Base-by-base conservation (phyloP, 30 jellyfish, hydroid and myxozoan species). In the Pelagia noctiluca region DNA sequence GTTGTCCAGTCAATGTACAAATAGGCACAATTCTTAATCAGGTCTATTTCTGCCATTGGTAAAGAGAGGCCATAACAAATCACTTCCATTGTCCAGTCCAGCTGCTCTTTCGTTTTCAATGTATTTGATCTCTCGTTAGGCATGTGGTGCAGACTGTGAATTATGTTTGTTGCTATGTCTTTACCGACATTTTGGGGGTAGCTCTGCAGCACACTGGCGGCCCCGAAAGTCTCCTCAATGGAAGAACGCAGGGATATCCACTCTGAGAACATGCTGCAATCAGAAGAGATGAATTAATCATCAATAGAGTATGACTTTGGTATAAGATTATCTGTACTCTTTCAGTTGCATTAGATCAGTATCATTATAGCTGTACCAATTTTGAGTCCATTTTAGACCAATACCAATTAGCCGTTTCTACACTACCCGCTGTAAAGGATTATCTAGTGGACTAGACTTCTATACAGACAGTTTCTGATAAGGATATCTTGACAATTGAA, bases 81-180 rank as follows among this genome's bases (percentile, higher is more conserved):
- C n/a, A 94, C 99, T 54, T 94, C 99, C 99, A 94, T 94, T 32
- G 99, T 94, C 99, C 99, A 94, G 31, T 94, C 99, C 29, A 94
- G 78, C 49, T 94, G 96, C 50, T 88, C 96, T 57, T 78, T 84
- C 18, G 97, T 68, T 37, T 64, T 71, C 80, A 94, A 64, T 29
- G 88, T 82, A 25, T 80, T 84, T 52, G 78, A 73, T 50, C 85
- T 88, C 13, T 88, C 99, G 68, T 82, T 86, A 8, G 85, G 86
- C 18, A 36, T 63, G 71, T 63, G 72, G 19, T 80, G 89, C 23
- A 94, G 83, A 64, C 99, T 94, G 46, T 88, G 91, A 5, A 94
- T 86, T 46, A 94, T 76, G 50, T 97, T 73, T 0, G 93, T 35
- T 21, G 99, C 92, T 3, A 94, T 97, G 46, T 88, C 97, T 49